These are phyloP conservation scores for Syngnathus acus DNA, from an alignment of 2,797 vertebrate species.

Conservation along the genomic window DNA sequence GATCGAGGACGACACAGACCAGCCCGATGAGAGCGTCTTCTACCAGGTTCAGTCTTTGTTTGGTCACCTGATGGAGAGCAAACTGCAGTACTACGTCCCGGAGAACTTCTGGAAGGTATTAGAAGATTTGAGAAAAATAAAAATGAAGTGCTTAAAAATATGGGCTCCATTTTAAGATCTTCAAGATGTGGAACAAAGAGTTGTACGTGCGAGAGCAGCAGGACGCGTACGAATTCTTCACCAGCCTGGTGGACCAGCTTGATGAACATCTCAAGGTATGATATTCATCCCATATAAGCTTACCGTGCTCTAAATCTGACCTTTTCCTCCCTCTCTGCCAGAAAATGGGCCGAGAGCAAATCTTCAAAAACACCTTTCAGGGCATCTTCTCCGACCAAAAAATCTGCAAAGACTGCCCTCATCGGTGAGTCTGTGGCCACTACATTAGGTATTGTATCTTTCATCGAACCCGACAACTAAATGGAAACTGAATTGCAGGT, in stretches of 20 bases:
- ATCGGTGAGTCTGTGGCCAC: slow-evolving; percentile 72
- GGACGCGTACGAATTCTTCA: slow-evolving; percentile 98
- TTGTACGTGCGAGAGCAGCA: slow-evolving; percentile 95
- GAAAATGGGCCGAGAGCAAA: slow-evolving; percentile 98
- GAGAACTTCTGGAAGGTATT: slow-evolving; percentile 99
- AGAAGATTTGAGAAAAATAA: no score
- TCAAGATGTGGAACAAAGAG: slow-evolving; percentile 99
- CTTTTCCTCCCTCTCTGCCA: slow-evolving; percentile 35
- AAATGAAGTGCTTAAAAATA: no score
- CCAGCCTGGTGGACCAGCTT: slow-evolving; percentile 96
- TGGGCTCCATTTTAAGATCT: slow-evolving; percentile 72
- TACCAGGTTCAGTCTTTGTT: slow-evolving; percentile 98
- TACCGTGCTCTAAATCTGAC: background rate
- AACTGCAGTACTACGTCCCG: slow-evolving; percentile 94
- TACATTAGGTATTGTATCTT: background rate
- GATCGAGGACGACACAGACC: slow-evolving; percentile 93
- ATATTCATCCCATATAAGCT: background rate
- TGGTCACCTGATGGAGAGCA: slow-evolving; percentile 98
- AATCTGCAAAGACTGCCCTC: slow-evolving; percentile 98
- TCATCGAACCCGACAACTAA: background rate
- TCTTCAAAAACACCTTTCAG: slow-evolving; percentile 99
- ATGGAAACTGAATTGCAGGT: slow-evolving; percentile 60
- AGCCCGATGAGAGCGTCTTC: slow-evolving; percentile 97
- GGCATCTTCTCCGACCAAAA: slow-evolving; percentile 99
- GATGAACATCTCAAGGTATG: slow-evolving; percentile 96